Evolutionary conservation across 53 echinoderm and acorn worm genomes (phyloP).

Genomic region (Holothuria leucospilota): DNA sequence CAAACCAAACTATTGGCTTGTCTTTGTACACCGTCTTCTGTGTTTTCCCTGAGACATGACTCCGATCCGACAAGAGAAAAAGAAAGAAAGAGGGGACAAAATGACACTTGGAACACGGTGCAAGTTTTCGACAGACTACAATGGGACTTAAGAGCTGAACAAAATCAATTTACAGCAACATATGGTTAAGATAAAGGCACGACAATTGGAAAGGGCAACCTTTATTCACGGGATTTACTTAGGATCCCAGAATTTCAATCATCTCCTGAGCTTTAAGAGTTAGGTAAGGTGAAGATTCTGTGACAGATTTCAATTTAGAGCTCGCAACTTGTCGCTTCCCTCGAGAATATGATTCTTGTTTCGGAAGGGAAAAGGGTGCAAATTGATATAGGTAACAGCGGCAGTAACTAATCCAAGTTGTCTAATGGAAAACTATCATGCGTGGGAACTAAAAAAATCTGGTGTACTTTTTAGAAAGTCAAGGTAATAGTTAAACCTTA

Average conservation of each 20-base stretch:
- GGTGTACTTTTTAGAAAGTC: slow-evolving; percentile 8
- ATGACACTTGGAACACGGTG: background rate
- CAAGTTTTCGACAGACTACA: slow-evolving; percentile 31
- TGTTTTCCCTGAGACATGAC: slow-evolving; percentile 11
- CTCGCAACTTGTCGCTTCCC: background rate
- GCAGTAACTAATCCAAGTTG: background rate
- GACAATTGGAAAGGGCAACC: slow-evolving; percentile 7
- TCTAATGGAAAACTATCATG: background rate
- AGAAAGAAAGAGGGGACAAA: too few species aligned
- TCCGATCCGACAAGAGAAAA: slow-evolving; percentile 9
- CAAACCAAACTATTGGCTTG: background rate
- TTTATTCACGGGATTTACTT: too few species aligned
- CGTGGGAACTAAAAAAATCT: slow-evolving; percentile 2
- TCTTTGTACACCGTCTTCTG: slow-evolving; percentile 1
- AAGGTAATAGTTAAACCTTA: background rate
- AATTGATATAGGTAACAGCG: slow-evolving; percentile 1
- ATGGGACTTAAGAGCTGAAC: background rate
- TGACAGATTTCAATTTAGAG: slow-evolving; percentile 10
- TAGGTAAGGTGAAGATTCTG: background rate
- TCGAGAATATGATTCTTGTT: background rate
- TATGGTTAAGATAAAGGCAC: slow-evolving; percentile 24
- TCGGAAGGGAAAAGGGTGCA: background rate
- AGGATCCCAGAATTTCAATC: too few species aligned
- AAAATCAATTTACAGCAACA: background rate
- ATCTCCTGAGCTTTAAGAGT: too few species aligned